Conservation (phyloP, 2,113 vertebrate genomes). For the Machaerirhynchus nigripectus region DNA sequence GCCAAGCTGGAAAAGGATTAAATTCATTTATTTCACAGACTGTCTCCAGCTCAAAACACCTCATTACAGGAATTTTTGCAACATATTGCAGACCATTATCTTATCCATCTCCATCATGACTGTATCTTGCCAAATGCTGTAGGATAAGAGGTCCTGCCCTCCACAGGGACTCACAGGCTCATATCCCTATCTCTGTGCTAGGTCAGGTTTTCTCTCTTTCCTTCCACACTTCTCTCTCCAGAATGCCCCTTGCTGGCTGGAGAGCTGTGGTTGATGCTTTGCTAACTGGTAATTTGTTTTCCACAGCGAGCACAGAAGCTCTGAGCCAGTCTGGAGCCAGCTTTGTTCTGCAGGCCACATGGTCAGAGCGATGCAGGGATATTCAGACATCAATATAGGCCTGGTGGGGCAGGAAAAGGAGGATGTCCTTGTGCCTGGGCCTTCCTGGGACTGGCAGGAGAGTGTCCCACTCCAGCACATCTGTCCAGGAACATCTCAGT, state of each 20-base stretch:
- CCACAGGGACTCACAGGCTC: background rate
- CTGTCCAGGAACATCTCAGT: background rate
- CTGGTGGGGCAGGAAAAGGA: background rate
- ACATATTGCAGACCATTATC: background rate
- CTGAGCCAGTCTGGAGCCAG: background rate
- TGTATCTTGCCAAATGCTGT: background rate
- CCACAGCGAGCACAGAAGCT: background rate
- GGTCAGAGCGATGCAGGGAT: background rate
- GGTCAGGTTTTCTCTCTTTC: background rate
- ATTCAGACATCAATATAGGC: background rate
- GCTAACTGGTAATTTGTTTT: background rate
- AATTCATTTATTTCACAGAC: background rate
- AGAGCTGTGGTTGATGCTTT: background rate
- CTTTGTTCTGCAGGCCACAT: background rate
- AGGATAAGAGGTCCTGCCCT: background rate
- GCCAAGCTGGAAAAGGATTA: background rate
- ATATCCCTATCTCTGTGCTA: background rate
- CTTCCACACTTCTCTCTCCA: background rate
- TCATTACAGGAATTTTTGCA: background rate
- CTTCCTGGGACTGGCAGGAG: background rate
- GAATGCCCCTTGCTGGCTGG: background rate
- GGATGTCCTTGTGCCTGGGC: background rate
- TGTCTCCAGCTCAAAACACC: background rate
- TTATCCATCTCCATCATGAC: background rate
- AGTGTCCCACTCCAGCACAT: background rate